These are phyloP conservation scores for Lucilia cuprina DNA, from an alignment of 1,140 invertebrate species.

Conservation along the genomic window DNA sequence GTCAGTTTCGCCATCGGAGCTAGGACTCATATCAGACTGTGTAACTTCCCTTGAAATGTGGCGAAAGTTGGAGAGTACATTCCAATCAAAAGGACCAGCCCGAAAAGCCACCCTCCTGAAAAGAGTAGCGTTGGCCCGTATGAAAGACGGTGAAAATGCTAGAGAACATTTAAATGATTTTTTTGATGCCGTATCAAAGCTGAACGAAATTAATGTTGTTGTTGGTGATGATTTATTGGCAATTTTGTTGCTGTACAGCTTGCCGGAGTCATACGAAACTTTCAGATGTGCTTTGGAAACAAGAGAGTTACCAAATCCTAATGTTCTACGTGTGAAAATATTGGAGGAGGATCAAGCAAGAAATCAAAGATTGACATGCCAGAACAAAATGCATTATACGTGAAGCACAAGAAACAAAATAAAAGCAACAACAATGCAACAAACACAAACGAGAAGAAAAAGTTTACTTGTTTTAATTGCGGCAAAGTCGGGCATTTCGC, in stretches of 20 bases:
- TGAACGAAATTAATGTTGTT: conserved; percentile 40
- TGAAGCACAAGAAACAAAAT: conserved; percentile 16
- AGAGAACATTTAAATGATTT: conserved; percentile 45
- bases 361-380: neutral
- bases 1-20: conserved; percentile 37
- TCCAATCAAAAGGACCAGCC: conserved; percentile 44
- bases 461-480: conserved; percentile 16
- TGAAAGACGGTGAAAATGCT: conserved; percentile 40
- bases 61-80: conserved; percentile 38
- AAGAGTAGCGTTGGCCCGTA: conserved; percentile 37
- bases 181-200: conserved; percentile 44
- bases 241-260: conserved; percentile 49
- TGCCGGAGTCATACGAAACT: conserved; percentile 47
- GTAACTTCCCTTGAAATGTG: conserved; percentile 38
- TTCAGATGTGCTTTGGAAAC: conserved; percentile 49
- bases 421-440: neutral
- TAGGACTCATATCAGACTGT: conserved; percentile 17
- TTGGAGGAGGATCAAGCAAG: conserved; percentile 12
- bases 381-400: conserved; percentile 19
- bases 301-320: conserved; percentile 40
- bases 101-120: conserved; percentile 45
- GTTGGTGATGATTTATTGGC: conserved; percentile 42
- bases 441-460: neutral
- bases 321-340: conserved; percentile 29
- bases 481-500: conserved; percentile 14